These are phyloP conservation scores for Oxygymnocypris stewartii DNA, from an alignment of 2,113 vertebrate species.

Conservation along the genomic window DNA sequence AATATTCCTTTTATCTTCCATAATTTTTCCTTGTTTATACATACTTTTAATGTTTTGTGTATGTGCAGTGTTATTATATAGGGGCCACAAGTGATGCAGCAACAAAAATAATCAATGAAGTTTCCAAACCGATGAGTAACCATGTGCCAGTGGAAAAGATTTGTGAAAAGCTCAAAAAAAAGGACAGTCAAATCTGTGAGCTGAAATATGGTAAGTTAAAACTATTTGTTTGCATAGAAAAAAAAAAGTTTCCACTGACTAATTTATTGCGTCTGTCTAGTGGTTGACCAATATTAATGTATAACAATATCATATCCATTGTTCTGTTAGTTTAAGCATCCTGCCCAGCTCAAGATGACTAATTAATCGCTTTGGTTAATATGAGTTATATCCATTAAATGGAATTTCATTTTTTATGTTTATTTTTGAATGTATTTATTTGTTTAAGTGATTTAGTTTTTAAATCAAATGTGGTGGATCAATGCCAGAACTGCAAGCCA, in stretches of 20 bases:
- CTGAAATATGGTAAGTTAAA: constrained; percentile 87
- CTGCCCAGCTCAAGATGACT: background rate
- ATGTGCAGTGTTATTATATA: constrained; percentile 92
- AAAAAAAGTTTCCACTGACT: background rate
- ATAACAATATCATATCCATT: background rate
- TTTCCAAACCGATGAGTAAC: constrained; percentile 91
- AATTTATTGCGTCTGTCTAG: background rate
- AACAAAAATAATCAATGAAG: constrained; percentile 95
- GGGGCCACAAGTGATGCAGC: constrained; percentile 94
- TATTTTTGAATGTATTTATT: background rate
- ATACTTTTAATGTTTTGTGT: background rate
- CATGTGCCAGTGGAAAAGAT: constrained; percentile 93
- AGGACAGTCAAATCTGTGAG: constrained; percentile 96
- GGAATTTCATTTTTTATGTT: background rate
- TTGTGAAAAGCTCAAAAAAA: constrained; percentile 97
- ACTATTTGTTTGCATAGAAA: background rate
- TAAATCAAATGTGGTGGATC: background rate
- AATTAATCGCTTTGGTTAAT: background rate
- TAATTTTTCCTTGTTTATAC: background rate
- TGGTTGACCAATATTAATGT: background rate
- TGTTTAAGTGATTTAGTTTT: background rate
- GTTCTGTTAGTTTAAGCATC: background rate
- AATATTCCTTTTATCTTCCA: background rate
- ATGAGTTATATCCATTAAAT: background rate
- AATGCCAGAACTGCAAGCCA: background rate